A percentile compares a stretch with the other conserved stretches of the same genome.
phyloP scores from a whole-genome alignment of 2,113 vertebrate species.

The Gallinago media region DNA sequence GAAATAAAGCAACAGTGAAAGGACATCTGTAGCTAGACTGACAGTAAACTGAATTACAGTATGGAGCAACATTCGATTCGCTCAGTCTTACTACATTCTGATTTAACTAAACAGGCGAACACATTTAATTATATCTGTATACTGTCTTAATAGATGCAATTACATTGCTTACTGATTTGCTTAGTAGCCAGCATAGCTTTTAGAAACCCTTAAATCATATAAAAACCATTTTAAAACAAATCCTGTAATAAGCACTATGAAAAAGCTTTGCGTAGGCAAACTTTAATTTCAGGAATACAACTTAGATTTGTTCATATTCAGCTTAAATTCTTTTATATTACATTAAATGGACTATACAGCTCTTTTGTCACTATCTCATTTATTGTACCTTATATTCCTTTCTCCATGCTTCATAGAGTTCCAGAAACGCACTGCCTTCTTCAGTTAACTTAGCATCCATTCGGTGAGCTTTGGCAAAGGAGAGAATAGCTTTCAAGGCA shows the following conservation, averaged over 20 bases:
- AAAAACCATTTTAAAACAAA: neutral
- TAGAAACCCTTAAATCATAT: neutral
- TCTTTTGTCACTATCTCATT: neutral
- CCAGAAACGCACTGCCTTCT: conserved; percentile 92
- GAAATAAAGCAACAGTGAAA: neutral
- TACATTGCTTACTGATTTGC: neutral
- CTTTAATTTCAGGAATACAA: neutral
- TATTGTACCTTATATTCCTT: conserved; percentile 95
- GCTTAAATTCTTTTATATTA: neutral
- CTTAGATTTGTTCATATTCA: neutral
- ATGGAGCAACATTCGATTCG: neutral
- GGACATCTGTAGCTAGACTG: neutral
- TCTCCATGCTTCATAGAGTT: conserved; percentile 96
- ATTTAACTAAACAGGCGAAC: neutral
- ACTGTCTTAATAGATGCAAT: neutral
- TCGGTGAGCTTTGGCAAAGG: conserved; percentile 90
- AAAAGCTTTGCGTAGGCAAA: neutral
- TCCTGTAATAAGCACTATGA: neutral
- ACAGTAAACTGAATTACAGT: neutral
- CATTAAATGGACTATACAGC: neutral
- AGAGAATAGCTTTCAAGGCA: conserved; percentile 89
- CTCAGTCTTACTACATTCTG: neutral
- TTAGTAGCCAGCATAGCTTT: neutral
- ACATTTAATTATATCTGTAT: neutral
- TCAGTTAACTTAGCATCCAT: conserved; percentile 86